phyloP scores from a whole-genome alignment of 2,797 vertebrate species.

The Anolis apletophallus region DNA sequence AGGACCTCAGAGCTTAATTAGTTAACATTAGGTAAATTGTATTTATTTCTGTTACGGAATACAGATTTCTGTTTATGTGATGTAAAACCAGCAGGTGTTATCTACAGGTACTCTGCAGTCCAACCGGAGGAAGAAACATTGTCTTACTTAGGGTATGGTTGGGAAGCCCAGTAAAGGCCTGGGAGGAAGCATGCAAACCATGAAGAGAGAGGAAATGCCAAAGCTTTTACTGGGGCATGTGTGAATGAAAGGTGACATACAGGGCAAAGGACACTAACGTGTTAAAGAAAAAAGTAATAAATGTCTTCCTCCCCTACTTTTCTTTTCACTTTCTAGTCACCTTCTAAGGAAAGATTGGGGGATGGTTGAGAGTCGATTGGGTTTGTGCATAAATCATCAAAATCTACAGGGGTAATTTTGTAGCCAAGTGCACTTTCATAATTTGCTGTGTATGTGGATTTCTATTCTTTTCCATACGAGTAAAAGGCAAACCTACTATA shows the following conservation, averaged over 20 bases:
- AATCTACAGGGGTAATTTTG: too few relatives aligned
- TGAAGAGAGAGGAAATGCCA: background rate
- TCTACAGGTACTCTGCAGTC: too few relatives aligned
- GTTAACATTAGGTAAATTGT: background rate
- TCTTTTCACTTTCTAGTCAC: background rate
- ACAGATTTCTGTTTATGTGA: background rate
- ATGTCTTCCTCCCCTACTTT: background rate
- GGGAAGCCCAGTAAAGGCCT: background rate
- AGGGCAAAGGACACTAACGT: background rate
- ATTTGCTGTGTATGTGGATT: too few relatives aligned
- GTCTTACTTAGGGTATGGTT: background rate
- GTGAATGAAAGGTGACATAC: background rate
- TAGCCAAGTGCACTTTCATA: too few relatives aligned
- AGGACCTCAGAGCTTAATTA: background rate
- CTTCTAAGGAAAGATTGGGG: background rate
- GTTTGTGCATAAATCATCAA: too few relatives aligned
- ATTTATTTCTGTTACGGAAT: background rate
- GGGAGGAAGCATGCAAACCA: background rate
- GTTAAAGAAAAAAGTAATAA: background rate
- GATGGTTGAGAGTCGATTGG: too few relatives aligned
- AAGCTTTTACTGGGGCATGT: background rate
- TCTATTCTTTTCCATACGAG: too few relatives aligned
- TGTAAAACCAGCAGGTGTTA: background rate
- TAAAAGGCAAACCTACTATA: background rate
- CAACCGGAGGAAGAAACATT: background rate